A percentile compares a stretch with the other conserved stretches of the same genome.
phyloP scores from a whole-genome alignment of 2,797 vertebrate species.

The Sylvia borin region DNA sequence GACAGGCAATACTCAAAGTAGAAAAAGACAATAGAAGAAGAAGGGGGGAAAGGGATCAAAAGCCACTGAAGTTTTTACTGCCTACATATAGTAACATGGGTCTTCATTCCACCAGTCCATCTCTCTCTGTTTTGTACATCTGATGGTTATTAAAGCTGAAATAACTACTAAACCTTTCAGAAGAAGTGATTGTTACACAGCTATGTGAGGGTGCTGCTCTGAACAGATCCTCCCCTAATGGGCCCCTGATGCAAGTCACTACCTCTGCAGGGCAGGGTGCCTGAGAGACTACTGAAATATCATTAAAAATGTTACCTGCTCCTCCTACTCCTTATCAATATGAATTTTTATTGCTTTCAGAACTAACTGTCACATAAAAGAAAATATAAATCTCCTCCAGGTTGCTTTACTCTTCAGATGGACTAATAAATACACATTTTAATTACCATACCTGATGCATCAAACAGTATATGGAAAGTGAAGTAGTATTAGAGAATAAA shows the following conservation, averaged over 20 bases:
- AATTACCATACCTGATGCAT: neutral
- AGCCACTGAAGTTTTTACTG: neutral
- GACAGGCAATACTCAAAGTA: neutral
- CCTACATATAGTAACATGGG: neutral
- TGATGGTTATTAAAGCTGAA: neutral
- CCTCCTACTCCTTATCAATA: neutral
- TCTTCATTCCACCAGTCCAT: accelerated
- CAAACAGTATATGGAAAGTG: slow-evolving; percentile 30
- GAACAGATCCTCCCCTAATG: neutral
- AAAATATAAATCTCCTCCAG: neutral
- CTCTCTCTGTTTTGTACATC: neutral
- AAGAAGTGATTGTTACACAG: neutral
- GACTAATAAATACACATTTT: neutral
- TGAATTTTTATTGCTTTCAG: neutral
- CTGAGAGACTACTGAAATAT: neutral
- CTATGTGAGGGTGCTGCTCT: neutral
- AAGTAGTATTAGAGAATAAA: slow-evolving; percentile 42
- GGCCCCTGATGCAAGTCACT: neutral
- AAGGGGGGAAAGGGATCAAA: neutral
- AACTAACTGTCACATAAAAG: slow-evolving; percentile 25
- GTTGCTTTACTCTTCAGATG: neutral
- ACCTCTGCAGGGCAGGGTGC: neutral
- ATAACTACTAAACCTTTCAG: neutral
- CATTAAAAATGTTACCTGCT: neutral
- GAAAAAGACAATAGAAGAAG: neutral